These are phyloP conservation scores for Rhagologus leucostigma DNA, from an alignment of 2,113 vertebrate genomes.

Conservation along the genomic window DNA sequence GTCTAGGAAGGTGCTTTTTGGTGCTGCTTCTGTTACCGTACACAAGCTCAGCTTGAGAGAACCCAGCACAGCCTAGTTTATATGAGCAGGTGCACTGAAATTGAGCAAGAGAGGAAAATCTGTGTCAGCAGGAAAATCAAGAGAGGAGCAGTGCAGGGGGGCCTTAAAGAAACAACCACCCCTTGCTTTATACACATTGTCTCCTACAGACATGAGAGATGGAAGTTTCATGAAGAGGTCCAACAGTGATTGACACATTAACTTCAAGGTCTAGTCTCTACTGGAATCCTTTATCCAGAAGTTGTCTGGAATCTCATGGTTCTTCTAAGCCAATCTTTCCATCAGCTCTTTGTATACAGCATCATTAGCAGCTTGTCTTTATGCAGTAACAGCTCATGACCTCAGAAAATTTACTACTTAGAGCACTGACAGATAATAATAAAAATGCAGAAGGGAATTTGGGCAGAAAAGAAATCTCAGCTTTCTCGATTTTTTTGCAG, in stretches of 20 bases:
- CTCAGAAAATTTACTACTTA: neutral
- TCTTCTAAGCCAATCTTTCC: neutral
- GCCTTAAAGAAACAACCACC: neutral
- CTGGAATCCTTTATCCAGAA: neutral
- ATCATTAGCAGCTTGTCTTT: neutral
- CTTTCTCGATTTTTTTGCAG: neutral
- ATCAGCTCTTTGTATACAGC: neutral
- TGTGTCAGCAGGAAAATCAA: neutral
- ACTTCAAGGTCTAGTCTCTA: neutral
- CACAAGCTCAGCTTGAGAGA: neutral
- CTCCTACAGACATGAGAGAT: neutral
- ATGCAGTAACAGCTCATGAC: neutral
- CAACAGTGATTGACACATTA: neutral
- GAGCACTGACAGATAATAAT: neutral
- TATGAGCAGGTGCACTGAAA: slow-evolving; percentile 22
- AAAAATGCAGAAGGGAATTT: neutral
- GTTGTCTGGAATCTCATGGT: neutral
- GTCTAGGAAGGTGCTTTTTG: neutral
- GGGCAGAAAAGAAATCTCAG: neutral
- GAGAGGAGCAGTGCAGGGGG: neutral
- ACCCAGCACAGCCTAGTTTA: neutral
- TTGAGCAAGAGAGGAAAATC: neutral
- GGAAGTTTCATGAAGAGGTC: neutral
- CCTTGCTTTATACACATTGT: neutral
- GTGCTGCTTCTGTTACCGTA: neutral